phyloP scores from a whole-genome alignment of 2,113 vertebrate genomes.

The Guaruba guarouba region DNA sequence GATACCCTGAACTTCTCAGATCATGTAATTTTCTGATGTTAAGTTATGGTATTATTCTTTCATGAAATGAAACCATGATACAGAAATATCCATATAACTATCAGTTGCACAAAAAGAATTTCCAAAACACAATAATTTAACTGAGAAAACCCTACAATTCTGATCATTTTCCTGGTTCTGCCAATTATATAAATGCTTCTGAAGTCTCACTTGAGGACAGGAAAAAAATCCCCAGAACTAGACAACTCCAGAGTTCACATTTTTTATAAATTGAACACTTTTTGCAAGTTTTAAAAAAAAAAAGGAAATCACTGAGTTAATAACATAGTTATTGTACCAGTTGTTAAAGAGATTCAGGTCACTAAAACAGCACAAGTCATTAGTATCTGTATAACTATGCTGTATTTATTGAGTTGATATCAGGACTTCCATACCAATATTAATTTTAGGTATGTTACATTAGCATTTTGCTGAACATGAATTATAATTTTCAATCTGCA shows the following conservation, averaged over 20 bases:
- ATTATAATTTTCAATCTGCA: neutral
- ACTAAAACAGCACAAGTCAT: neutral
- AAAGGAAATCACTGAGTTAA: neutral
- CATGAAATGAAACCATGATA: neutral
- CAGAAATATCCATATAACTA: neutral
- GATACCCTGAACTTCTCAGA: neutral
- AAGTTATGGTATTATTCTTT: neutral
- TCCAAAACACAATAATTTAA: neutral
- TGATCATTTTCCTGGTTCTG: neutral
- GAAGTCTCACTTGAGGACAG: neutral
- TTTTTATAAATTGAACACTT: neutral
- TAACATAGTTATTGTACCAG: neutral
- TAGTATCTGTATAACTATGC: neutral
- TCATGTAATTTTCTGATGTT: neutral
- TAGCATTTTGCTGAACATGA: neutral
- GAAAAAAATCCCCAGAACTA: neutral
- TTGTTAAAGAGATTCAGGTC: neutral
- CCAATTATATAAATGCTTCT: neutral
- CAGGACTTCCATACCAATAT: neutral
- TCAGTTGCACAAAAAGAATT: neutral
- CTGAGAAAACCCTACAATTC: neutral
- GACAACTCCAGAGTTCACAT: neutral
- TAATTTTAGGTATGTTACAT: neutral
- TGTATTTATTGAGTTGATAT: neutral
- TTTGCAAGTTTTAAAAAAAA: neutral